phyloP scores from a whole-genome alignment of 2,888 invertebrate genomes.

The Leptinotarsa juncta region DNA sequence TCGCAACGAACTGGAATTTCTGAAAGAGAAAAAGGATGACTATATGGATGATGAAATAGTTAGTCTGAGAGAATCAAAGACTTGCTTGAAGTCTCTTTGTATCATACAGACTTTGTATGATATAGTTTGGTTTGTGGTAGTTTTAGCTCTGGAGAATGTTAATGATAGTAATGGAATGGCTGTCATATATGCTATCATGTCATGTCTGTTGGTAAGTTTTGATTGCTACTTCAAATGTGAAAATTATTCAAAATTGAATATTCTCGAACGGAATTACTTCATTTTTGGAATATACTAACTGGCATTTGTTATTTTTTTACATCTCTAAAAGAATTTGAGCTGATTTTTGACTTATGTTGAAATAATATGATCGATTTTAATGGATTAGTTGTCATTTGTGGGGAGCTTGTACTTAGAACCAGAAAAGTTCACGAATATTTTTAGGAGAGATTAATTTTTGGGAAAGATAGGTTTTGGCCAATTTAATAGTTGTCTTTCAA shows the following conservation, averaged over 20 bases:
- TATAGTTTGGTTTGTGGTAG: conserved; percentile 80
- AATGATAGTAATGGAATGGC: conserved; percentile 72
- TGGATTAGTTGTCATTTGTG: no score
- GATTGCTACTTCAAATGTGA: neutral
- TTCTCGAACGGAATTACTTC: neutral
- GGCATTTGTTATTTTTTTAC: no score
- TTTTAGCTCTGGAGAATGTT: conserved; percentile 78
- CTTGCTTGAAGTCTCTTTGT: conserved; percentile 73
- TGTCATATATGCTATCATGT: conserved; percentile 70
- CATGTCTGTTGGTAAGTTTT: conserved; percentile 70
- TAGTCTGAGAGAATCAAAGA: conserved; percentile 71
- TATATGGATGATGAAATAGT: conserved; percentile 51
- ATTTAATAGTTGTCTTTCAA: no score
- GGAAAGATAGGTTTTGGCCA: no score
- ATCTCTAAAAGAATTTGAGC: no score
- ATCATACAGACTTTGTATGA: conserved; percentile 78
- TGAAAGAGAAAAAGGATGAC: conserved; percentile 55
- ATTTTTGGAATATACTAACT: neutral
- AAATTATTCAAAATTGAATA: conserved; percentile 8
- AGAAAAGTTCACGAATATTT: no score
- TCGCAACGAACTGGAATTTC: conserved; percentile 57
- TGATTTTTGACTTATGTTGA: no score
- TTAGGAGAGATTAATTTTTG: no score
- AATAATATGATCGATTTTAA: no score
- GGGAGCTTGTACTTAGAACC: no score